phyloP scores from a whole-genome alignment of 2,113 vertebrate species.

The Onychostoma macrolepis region DNA sequence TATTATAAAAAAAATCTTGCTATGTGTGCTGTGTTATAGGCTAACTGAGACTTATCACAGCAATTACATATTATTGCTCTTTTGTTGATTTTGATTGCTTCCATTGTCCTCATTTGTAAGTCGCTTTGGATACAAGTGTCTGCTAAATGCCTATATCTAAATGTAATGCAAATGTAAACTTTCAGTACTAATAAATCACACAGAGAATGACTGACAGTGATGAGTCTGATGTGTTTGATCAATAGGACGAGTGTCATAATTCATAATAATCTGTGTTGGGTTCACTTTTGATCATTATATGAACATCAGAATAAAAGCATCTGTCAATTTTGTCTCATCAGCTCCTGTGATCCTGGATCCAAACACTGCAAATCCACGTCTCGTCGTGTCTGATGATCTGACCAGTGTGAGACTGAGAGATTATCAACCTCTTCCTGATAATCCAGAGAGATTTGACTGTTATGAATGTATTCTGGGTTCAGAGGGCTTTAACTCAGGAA shows the following conservation, averaged over 20 bases:
- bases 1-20: too few relatives aligned
- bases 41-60: too few relatives aligned
- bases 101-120: too few relatives aligned
- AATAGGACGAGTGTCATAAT: not conserved
- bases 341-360: constrained; percentile 20
- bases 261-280: not conserved
- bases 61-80: too few relatives aligned
- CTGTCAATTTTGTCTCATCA: constrained; percentile 5
- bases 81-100: too few relatives aligned
- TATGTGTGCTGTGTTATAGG: too few relatives aligned
- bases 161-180: too few relatives aligned
- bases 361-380: not conserved
- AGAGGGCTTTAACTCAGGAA: not conserved
- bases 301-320: not conserved
- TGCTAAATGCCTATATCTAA: too few relatives aligned
- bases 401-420: not conserved
- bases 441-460: constrained; percentile 39
- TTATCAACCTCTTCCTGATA: not conserved
- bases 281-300: constrained; percentile 39
- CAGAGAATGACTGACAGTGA: not conserved
- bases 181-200: too few relatives aligned
- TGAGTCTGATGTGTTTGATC: not conserved
- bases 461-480: constrained; percentile 30
- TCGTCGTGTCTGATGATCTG: constrained; percentile 46
- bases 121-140: too few relatives aligned